phyloP scores from a whole-genome alignment of 2,888 invertebrate genomes.

The Onthophagus sagittarius region DNA sequence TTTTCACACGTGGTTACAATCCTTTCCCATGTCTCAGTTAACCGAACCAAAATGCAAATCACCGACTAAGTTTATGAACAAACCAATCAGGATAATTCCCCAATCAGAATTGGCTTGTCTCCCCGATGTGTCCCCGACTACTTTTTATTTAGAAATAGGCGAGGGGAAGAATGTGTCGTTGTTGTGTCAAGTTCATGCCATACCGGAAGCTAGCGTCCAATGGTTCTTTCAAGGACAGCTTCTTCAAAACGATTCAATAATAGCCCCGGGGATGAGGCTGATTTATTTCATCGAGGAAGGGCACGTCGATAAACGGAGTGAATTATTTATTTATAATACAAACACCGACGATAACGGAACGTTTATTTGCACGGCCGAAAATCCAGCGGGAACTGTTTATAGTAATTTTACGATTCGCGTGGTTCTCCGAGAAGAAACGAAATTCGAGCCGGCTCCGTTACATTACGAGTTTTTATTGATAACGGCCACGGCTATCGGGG shows the following conservation, averaged over 20 bases:
- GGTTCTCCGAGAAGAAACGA: slow-evolving; percentile 67
- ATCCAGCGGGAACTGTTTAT: slow-evolving; percentile 73
- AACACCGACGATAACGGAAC: slow-evolving; percentile 79
- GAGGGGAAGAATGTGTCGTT: slow-evolving; percentile 80
- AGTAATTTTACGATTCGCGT: slow-evolving; percentile 80
- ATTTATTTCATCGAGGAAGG: slow-evolving; percentile 69
- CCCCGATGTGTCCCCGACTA: slow-evolving; percentile 73
- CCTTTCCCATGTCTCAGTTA: slow-evolving; percentile 72
- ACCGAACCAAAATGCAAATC: slow-evolving; percentile 74
- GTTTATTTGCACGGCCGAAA: slow-evolving; percentile 81
- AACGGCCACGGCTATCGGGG: slow-evolving; percentile 62
- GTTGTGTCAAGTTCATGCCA: slow-evolving; percentile 74
- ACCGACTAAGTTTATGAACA: slow-evolving; percentile 64
- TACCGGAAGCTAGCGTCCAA: slow-evolving; percentile 75
- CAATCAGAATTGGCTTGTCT: slow-evolving; percentile 74
- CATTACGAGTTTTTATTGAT: slow-evolving; percentile 69
- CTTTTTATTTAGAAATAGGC: slow-evolving; percentile 71
- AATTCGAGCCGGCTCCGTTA: slow-evolving; percentile 44
- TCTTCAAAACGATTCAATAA: slow-evolving; percentile 69
- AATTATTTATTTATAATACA: slow-evolving; percentile 74
- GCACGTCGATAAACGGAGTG: slow-evolving; percentile 71
- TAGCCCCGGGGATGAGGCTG: slow-evolving; percentile 63
- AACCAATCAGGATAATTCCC: slow-evolving; percentile 64
- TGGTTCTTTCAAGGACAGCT: slow-evolving; percentile 83
- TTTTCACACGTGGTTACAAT: slow-evolving; percentile 72